Conservation (phyloP, 2,888 invertebrate species). For the Hedya salicella region DNA sequence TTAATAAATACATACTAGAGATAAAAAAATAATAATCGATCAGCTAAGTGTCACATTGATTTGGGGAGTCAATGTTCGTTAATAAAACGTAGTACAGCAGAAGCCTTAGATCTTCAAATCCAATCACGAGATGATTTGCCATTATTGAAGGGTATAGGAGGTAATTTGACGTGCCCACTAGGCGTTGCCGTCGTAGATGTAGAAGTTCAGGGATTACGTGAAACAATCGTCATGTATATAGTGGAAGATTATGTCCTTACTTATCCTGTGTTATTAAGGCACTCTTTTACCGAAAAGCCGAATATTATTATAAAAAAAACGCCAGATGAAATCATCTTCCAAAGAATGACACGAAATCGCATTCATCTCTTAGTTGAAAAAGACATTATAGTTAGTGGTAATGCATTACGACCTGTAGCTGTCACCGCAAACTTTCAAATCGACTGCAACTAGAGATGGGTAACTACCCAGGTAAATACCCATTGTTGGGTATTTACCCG, state of each 20-base stretch:
- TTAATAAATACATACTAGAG: not conserved
- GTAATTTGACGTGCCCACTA: slow-evolving; percentile 44
- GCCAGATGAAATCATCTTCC: slow-evolving; percentile 38
- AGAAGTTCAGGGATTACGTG: slow-evolving; percentile 44
- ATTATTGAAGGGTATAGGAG: slow-evolving; percentile 45
- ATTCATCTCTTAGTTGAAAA: not conserved
- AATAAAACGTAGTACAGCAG: not conserved
- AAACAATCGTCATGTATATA: slow-evolving; percentile 43
- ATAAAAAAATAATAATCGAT: not conserved
- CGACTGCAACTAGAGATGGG: not conserved
- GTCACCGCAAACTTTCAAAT: not conserved
- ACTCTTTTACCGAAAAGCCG: slow-evolving; percentile 48
- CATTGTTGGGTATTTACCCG: no score
- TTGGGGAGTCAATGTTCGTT: slow-evolving; percentile 1
- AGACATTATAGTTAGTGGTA: not conserved
- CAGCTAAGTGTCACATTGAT: not conserved
- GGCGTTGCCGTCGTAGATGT: slow-evolving; percentile 38
- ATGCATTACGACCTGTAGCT: not conserved
- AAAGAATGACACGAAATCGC: no score
- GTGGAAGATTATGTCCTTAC: slow-evolving; percentile 47
- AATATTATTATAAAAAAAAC: slow-evolving; percentile 48
- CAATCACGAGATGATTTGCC: not conserved
- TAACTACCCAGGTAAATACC: no score
- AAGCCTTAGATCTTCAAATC: not conserved
- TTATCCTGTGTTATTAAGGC: slow-evolving; percentile 47